Evolutionary conservation across 2,797 vertebrate species (phyloP).

Genomic region (Avahi laniger): DNA sequence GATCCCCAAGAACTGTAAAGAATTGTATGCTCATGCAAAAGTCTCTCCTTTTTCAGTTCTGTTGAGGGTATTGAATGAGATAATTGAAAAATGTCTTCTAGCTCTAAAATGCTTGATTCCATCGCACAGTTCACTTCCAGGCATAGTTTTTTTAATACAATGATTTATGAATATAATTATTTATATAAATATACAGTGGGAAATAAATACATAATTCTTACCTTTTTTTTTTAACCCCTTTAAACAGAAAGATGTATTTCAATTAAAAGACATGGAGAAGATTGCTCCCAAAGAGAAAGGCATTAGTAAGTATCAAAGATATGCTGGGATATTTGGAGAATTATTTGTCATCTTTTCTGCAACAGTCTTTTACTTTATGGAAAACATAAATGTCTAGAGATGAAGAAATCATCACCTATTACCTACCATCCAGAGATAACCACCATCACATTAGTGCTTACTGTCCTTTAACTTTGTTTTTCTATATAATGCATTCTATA

Average conservation of each 20-base stretch:
- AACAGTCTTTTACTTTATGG: neutral
- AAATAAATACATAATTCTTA: slow-evolving; percentile 39
- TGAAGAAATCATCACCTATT: neutral
- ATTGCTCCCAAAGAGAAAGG: slow-evolving; percentile 98
- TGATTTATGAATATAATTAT: slow-evolving; percentile 44
- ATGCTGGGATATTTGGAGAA: neutral
- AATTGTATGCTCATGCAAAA: neutral
- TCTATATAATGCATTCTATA: neutral
- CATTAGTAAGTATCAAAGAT: slow-evolving; percentile 91
- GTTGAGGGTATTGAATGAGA: neutral
- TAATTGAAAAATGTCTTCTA: neutral
- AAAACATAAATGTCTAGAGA: neutral
- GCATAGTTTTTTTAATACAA: neutral
- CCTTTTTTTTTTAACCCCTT: slow-evolving; percentile 56
- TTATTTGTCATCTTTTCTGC: neutral
- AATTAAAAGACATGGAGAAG: slow-evolving; percentile 98
- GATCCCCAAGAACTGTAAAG: neutral
- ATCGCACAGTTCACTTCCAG: neutral
- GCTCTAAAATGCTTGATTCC: slow-evolving; percentile 21
- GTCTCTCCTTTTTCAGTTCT: neutral
- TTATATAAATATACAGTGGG: neutral
- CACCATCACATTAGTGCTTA: neutral
- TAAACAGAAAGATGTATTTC: slow-evolving; percentile 97
- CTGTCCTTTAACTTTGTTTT: neutral
- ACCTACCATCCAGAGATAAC: neutral